A percentile compares a stretch with the other conserved stretches of the same genome.
These are phyloP conservation scores for Tetragonula carbonaria DNA, from an alignment of 2,888 invertebrate genomes.

Conservation along the genomic window DNA sequence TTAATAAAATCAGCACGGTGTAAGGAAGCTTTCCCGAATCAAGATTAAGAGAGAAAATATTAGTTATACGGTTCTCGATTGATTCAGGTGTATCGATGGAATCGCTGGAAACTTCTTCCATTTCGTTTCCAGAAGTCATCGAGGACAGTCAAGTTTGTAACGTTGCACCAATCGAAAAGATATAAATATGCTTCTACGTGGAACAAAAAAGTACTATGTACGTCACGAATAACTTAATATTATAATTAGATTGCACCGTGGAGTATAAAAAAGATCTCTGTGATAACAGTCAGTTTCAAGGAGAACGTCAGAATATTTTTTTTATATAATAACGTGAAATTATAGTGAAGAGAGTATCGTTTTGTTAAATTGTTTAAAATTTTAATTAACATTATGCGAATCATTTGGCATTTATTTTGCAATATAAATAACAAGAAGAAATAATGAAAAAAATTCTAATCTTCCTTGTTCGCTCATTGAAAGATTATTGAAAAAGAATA, in stretches of 20 bases:
- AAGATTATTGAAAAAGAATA: too few relatives aligned
- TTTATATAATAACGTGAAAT: too few relatives aligned
- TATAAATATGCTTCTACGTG: conserved; percentile 1
- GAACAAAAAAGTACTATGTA: neutral
- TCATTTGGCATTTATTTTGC: too few relatives aligned
- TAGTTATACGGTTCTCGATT: conserved; percentile 47
- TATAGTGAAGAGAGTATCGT: too few relatives aligned
- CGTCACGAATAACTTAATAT: neutral
- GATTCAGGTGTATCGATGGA: conserved; percentile 44
- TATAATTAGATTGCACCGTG: neutral
- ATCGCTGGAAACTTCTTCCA: conserved; percentile 23
- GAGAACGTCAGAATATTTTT: too few relatives aligned
- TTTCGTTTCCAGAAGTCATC: conserved; percentile 41
- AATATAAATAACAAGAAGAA: too few relatives aligned
- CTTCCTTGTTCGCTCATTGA: too few relatives aligned
- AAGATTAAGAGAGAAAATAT: conserved; percentile 8
- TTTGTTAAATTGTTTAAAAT: too few relatives aligned
- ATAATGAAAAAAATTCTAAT: too few relatives aligned
- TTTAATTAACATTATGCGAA: too few relatives aligned
- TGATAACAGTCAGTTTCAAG: too few relatives aligned
- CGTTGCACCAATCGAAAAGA: conserved; percentile 42
- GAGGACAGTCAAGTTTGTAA: conserved; percentile 54
- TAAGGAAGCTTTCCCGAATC: conserved; percentile 18
- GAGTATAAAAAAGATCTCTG: too few relatives aligned
- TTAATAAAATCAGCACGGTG: neutral